phyloP scores from a whole-genome alignment of 1,140 invertebrate species.

The Steinernema feltiae region DNA sequence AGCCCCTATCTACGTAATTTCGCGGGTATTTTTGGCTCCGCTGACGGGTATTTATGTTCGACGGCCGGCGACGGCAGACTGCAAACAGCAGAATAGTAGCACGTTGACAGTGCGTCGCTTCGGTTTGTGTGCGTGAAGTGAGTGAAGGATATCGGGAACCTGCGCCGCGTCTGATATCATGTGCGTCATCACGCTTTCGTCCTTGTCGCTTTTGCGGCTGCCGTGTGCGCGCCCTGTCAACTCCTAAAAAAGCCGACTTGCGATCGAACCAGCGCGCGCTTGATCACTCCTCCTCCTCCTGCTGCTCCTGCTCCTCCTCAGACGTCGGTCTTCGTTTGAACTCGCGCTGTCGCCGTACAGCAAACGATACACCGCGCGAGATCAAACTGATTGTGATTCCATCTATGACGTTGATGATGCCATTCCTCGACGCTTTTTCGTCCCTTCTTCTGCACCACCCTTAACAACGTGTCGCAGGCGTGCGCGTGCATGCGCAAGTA shows the following conservation, averaged over 20 bases:
- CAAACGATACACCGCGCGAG: neutral
- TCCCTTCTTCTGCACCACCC: too few relatives aligned
- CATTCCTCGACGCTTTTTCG: too few relatives aligned
- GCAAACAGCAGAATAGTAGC: neutral
- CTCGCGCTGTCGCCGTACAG: neutral
- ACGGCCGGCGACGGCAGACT: neutral
- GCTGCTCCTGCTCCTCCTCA: neutral
- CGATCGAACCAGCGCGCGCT: neutral
- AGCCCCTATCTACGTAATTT: neutral
- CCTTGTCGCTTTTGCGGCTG: too few relatives aligned
- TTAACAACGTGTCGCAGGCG: too few relatives aligned
- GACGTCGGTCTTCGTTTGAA: neutral
- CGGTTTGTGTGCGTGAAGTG: neutral
- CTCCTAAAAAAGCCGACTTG: neutral
- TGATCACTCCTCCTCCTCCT: neutral
- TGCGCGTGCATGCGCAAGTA: too few relatives aligned
- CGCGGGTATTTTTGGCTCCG: neutral
- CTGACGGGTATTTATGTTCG: slow-evolving; percentile 1
- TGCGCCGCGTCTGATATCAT: neutral
- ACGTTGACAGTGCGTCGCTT: neutral
- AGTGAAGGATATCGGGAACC: neutral
- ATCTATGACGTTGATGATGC: too few relatives aligned
- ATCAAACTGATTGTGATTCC: too few relatives aligned
- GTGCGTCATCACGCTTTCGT: neutral
- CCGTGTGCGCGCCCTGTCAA: too few relatives aligned